Evolutionary conservation across 2,113 vertebrate species (phyloP).

Genomic region (Brachypodius melanocephalos): DNA sequence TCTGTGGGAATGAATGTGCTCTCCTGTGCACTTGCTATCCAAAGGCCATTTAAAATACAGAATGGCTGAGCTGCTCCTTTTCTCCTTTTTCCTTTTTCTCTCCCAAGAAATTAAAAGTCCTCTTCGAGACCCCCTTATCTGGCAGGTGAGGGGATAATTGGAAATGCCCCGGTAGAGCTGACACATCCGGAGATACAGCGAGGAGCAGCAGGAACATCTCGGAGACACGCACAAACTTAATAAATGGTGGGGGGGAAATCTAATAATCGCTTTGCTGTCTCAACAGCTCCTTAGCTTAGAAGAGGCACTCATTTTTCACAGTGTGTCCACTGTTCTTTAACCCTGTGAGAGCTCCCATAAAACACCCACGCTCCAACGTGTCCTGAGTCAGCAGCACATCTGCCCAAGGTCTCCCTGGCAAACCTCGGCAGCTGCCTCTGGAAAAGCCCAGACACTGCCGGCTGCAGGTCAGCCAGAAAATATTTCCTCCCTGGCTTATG

Average conservation of each 20-base stretch:
- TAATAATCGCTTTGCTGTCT: neutral
- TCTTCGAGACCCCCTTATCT: neutral
- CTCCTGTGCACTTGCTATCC: neutral
- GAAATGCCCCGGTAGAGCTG: neutral
- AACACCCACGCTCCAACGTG: fast-evolving
- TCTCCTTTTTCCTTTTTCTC: neutral
- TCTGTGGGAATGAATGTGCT: neutral
- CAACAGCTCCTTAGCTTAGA: neutral
- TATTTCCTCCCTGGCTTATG: neutral
- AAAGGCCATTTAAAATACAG: neutral
- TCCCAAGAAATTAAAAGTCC: neutral
- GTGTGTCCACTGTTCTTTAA: neutral
- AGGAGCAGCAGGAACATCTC: neutral
- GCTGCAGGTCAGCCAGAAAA: neutral
- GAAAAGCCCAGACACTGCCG: neutral
- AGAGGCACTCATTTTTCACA: neutral
- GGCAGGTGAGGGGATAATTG: neutral
- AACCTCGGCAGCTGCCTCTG: neutral
- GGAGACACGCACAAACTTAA: neutral
- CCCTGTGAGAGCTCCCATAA: neutral
- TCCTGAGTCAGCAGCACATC: neutral
- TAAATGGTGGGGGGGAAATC: neutral
- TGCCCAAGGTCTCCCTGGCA: neutral
- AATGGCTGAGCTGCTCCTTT: neutral
- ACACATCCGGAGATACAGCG: neutral